Evolutionary conservation across 2,797 vertebrate species (phyloP).

Genomic region (Paramormyrops hopkinsi): DNA sequence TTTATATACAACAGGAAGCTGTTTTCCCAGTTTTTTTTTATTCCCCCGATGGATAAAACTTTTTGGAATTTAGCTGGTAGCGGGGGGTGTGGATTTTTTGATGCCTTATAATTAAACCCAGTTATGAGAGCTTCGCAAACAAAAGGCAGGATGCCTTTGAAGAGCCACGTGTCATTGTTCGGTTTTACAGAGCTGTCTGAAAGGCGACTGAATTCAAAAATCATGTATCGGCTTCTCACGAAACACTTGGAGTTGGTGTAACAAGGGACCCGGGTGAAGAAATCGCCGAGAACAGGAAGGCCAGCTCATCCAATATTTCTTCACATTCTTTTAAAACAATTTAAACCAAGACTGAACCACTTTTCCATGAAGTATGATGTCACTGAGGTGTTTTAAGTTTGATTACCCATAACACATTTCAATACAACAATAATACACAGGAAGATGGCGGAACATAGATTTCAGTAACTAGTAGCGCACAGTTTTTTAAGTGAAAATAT

Average conservation of each 20-base stretch:
- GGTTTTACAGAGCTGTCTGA: background rate
- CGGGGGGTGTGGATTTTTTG: background rate
- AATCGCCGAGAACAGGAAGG: background rate
- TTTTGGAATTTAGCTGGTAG: background rate
- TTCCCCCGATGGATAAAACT: background rate
- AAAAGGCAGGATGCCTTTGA: background rate
- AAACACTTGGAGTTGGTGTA: background rate
- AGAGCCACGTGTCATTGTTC: background rate
- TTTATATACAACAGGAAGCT: background rate
- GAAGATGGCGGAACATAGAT: background rate
- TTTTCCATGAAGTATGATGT: background rate
- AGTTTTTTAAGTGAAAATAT: background rate
- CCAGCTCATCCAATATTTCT: constrained; percentile 4
- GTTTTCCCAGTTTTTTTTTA: background rate
- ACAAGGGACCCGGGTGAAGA: background rate
- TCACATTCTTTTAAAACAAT: background rate
- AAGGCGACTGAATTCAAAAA: background rate
- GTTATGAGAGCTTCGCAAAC: background rate
- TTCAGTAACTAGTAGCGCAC: background rate
- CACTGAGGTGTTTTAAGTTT: background rate
- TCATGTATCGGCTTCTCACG: background rate
- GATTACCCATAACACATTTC: background rate
- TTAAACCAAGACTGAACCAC: background rate
- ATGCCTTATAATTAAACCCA: background rate
- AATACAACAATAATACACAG: background rate